Percentiles rank a stretch among this genome's conserved stretches.
phyloP scores from a whole-genome alignment of 2,113 vertebrate genomes.

The Trematomus loennbergii region DNA sequence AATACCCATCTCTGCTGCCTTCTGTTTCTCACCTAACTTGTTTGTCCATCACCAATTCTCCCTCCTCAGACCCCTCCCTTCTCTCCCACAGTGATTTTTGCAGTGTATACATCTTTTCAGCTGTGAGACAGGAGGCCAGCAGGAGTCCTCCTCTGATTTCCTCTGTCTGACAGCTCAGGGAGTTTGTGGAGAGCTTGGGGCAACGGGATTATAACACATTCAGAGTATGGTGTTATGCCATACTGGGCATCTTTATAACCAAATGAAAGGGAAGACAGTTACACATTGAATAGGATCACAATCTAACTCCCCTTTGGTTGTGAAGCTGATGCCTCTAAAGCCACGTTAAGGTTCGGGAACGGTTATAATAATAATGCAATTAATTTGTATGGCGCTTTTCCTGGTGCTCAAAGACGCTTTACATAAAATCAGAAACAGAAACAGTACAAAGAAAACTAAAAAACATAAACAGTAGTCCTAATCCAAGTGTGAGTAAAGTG shows the following conservation, averaged over 20 bases:
- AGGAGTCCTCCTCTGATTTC: constrained; percentile 29
- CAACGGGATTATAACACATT: constrained; percentile 2
- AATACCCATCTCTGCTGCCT: background rate
- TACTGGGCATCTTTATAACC: background rate
- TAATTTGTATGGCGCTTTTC: too few species aligned
- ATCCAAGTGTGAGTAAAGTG: too few species aligned
- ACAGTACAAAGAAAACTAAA: too few species aligned
- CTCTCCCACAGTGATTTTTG: constrained; percentile 14
- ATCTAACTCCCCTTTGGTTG: background rate
- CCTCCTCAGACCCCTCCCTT: background rate
- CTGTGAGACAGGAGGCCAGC: constrained; percentile 44
- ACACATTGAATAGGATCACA: background rate
- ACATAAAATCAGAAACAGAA: too few species aligned
- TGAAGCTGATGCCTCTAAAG: background rate
- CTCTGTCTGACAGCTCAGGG: constrained; percentile 34
- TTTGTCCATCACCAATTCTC: background rate
- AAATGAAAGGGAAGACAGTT: background rate
- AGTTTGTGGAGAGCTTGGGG: constrained; percentile 7
- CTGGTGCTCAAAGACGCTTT: too few species aligned
- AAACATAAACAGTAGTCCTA: too few species aligned
- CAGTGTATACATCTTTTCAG: constrained; percentile 28
- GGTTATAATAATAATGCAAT: too few species aligned
- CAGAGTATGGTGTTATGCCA: background rate
- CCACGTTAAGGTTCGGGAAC: background rate
- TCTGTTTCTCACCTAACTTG: background rate